These are phyloP conservation scores for Novumbra hubbsi DNA, from an alignment of 2,797 vertebrate species.

Conservation along the genomic window DNA sequence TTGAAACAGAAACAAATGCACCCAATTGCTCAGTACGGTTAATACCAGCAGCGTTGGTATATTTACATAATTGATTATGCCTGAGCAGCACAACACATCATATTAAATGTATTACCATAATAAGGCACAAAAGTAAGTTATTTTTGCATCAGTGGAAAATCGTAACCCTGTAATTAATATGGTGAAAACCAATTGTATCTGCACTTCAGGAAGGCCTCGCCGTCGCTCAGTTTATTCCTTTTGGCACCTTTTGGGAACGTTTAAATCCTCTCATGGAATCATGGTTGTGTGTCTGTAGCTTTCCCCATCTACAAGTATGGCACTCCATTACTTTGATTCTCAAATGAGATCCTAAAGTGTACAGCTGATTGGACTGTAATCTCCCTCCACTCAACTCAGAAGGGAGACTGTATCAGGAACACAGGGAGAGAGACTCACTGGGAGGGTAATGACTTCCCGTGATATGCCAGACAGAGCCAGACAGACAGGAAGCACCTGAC, in stretches of 20 bases:
- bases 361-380: slow-evolving; percentile 56
- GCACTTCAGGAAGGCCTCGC: slow-evolving; percentile 45
- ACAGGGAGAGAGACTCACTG: not conserved
- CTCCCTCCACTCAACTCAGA: slow-evolving; percentile 20
- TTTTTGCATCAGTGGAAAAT: slow-evolving; percentile 79
- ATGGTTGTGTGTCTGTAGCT: slow-evolving; percentile 46
- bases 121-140: slow-evolving; percentile 72
- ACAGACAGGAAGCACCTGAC: not conserved
- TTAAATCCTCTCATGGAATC: slow-evolving; percentile 67
- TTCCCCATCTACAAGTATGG: slow-evolving; percentile 24
- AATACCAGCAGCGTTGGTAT: slow-evolving; percentile 47
- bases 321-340: slow-evolving; percentile 38
- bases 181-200: slow-evolving; percentile 77
- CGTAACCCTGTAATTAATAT: slow-evolving; percentile 73
- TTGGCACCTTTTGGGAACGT: slow-evolving; percentile 64
- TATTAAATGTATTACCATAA: slow-evolving; percentile 76
- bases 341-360: slow-evolving; percentile 17
- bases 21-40: slow-evolving; percentile 12
- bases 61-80: slow-evolving; percentile 85
- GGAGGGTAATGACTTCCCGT: not conserved
- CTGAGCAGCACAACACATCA: slow-evolving; percentile 67
- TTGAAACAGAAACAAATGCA: not conserved
- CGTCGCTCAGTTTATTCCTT: slow-evolving; percentile 52
- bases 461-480: not conserved
- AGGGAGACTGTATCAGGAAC: not conserved